A percentile compares a stretch with the other conserved stretches of the same genome.
These are phyloP conservation scores for Andrena praecox DNA, from an alignment of 2,888 invertebrate genomes.

Conservation along the genomic window DNA sequence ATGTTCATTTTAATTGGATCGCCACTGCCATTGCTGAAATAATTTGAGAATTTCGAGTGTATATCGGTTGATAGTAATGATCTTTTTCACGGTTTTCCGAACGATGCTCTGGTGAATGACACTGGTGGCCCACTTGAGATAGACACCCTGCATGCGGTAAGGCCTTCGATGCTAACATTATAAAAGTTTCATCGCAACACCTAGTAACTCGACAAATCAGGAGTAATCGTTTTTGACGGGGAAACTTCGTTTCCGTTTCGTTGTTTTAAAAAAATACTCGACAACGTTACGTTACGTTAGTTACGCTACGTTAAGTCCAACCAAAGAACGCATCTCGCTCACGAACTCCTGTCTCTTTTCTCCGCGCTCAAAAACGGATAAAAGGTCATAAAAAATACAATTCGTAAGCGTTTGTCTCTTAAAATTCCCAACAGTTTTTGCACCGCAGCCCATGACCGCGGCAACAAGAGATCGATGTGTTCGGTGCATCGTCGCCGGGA, in stretches of 20 bases:
- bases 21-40: conserved; percentile 58
- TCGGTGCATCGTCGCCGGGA: conserved; percentile 36
- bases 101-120: conserved; percentile 55
- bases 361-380: conserved; percentile 63
- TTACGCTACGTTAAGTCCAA: conserved; percentile 43
- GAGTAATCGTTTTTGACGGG: conserved; percentile 44
- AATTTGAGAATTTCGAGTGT: conserved; percentile 30
- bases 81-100: conserved; percentile 13
- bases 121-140: conserved; percentile 69
- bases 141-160: conserved; percentile 72
- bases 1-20: conserved; percentile 64
- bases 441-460: conserved; percentile 13
- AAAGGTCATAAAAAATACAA: conserved; percentile 75
- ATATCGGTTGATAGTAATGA: conserved; percentile 38
- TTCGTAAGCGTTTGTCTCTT: conserved; percentile 68
- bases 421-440: conserved; percentile 60
- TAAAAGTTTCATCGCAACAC: conserved; percentile 56
- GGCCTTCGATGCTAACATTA: conserved; percentile 71
- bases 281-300: conserved; percentile 32
- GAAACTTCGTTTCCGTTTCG: conserved; percentile 11
- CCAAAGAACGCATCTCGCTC: conserved; percentile 57
- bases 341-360: conserved; percentile 43
- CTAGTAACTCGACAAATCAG: conserved; percentile 51
- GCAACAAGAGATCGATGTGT: conserved; percentile 38
- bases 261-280: conserved; percentile 60